phyloP scores from a whole-genome alignment of 2,113 vertebrate genomes.

The Loxodonta africana region DNA sequence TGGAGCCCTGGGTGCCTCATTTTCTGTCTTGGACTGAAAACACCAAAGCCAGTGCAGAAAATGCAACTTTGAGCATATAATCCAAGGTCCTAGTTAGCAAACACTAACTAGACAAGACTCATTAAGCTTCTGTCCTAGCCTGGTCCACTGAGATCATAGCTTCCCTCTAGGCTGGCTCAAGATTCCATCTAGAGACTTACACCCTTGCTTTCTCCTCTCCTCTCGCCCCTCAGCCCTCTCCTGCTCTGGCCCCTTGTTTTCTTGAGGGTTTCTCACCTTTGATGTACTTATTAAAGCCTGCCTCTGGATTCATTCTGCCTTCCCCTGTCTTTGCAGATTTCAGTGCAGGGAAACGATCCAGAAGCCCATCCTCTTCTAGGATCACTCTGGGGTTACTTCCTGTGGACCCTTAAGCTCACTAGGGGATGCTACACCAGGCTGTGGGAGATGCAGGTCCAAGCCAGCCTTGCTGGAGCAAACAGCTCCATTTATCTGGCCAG shows the following conservation, averaged over 20 bases:
- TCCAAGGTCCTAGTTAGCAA: background rate
- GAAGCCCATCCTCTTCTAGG: background rate
- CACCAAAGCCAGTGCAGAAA: background rate
- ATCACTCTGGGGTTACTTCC: background rate
- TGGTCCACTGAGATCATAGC: background rate
- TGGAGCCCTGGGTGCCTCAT: background rate
- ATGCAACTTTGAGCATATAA: background rate
- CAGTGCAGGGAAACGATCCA: background rate
- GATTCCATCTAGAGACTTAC: background rate
- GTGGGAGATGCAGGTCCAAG: background rate
- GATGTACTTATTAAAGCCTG: background rate
- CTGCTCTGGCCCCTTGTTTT: background rate
- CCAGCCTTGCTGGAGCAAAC: background rate
- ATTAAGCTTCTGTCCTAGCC: background rate
- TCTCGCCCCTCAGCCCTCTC: background rate
- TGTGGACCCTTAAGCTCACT: background rate
- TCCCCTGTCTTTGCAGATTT: constrained; percentile 15
- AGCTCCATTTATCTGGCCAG: background rate
- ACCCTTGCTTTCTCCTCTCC: background rate
- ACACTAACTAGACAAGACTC: background rate
- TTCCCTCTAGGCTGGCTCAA: background rate
- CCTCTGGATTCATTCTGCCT: background rate
- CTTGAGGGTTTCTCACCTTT: background rate
- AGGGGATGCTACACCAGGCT: background rate
- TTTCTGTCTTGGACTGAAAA: background rate